A percentile compares a stretch with the other conserved stretches of the same genome.
Conservation (phyloP, 2,888 invertebrate species). For the Metopia argyrocephala region DNA sequence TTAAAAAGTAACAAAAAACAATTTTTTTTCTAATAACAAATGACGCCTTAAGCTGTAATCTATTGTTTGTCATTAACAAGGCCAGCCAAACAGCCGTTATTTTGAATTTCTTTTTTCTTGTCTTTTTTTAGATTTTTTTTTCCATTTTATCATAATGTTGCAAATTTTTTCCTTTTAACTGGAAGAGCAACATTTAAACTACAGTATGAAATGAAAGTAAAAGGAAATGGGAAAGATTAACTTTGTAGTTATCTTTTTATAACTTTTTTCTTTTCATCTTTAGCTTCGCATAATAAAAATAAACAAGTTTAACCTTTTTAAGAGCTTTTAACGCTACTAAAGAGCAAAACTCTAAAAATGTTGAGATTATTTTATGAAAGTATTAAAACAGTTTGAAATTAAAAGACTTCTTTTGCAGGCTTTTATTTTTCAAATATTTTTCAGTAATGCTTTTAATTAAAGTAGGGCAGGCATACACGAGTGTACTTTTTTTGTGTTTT, state of each 20-base stretch:
- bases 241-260: constrained; percentile 10
- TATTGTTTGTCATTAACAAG: constrained; percentile 51
- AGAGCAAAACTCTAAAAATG: neutral
- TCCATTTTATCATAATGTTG: neutral
- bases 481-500: no score
- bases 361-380: constrained; percentile 15
- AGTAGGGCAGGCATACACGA: no score
- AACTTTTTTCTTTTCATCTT: neutral
- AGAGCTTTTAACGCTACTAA: neutral
- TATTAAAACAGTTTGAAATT: neutral
- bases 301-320: constrained; percentile 34
- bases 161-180: neutral
- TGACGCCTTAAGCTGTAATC: constrained; percentile 46
- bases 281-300: constrained; percentile 22
- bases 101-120: neutral
- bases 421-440: neutral
- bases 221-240: neutral
- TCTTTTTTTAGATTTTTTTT: neutral
- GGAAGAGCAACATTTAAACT: neutral
- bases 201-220: neutral
- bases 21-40: neutral
- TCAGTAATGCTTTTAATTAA: neutral
- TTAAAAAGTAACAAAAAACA: constrained; percentile 21
- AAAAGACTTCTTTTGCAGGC: neutral
- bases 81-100: constrained; percentile 33